Evolutionary conservation across 2,113 vertebrate genomes (phyloP).

Genomic region (Coryphaenoides rupestris): DNA sequence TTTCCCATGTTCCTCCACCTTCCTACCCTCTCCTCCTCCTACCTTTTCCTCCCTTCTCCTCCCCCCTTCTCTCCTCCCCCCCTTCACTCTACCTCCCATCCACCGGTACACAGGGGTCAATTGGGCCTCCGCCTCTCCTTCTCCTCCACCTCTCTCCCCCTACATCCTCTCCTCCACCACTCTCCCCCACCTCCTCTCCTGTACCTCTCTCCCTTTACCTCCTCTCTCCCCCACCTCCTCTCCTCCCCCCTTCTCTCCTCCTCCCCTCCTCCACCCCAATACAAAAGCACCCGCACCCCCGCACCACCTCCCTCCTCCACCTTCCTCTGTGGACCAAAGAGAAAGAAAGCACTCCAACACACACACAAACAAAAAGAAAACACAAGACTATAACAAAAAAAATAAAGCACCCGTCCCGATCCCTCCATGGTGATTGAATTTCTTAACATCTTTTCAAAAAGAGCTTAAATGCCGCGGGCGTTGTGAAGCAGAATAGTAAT

Average conservation of each 20-base stretch:
- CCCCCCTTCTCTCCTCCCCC: slow-evolving; percentile 27
- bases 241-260: slow-evolving; percentile 67
- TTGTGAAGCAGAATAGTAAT: slow-evolving; percentile 99
- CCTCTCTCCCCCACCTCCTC: slow-evolving; percentile 65
- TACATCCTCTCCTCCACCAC: slow-evolving; percentile 54
- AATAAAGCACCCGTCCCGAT: slow-evolving; percentile 70
- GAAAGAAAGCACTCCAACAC: slow-evolving; percentile 83
- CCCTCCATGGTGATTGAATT: slow-evolving; percentile 99
- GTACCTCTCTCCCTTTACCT: slow-evolving; percentile 64
- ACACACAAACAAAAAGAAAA: slow-evolving; percentile 36
- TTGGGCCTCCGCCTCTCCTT: slow-evolving; percentile 48
- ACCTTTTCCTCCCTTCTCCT: too few relatives aligned
- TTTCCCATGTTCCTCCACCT: too few relatives aligned
- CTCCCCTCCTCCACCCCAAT: slow-evolving; percentile 87
- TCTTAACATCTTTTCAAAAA: slow-evolving; percentile 99
- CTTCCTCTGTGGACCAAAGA: slow-evolving; percentile 93
- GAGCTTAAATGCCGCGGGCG: slow-evolving; percentile 99
- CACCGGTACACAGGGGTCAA: not conserved
- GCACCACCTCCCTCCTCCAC: too few relatives aligned
- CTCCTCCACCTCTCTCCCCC: slow-evolving; percentile 4
- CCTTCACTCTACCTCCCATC: not conserved
- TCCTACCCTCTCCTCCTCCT: too few relatives aligned
- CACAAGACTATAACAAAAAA: slow-evolving; percentile 47
- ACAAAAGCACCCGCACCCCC: slow-evolving; percentile 93
- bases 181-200: slow-evolving; percentile 66